Evolutionary conservation across 2,888 invertebrate genomes (phyloP).

Genomic region (Mesorhabditis sp.): DNA sequence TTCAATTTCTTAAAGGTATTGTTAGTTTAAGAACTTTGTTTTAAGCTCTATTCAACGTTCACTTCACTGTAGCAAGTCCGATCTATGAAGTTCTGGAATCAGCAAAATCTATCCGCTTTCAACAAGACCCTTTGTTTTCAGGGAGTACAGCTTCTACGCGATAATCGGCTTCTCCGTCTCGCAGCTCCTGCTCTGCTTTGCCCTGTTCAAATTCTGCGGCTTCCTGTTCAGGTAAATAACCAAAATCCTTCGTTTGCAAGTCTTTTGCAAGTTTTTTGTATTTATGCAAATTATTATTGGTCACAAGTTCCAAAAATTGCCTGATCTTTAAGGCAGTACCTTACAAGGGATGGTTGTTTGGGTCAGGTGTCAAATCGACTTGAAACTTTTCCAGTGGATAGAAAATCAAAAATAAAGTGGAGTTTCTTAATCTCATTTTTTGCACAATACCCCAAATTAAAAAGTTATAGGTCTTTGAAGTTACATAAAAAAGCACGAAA

Average conservation of each 20-base stretch:
- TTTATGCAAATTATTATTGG: not conserved
- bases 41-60: not conserved
- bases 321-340: too few species aligned
- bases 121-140: not conserved
- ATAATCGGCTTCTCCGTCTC: constrained; percentile 8
- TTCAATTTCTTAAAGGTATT: not conserved
- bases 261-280: not conserved
- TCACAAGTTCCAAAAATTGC: not conserved
- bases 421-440: too few species aligned
- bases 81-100: not conserved
- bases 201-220: not conserved
- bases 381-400: too few species aligned
- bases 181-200: constrained; percentile 10
- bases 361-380: too few species aligned
- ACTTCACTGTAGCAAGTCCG: not conserved
- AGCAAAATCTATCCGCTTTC: not conserved
- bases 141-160: not conserved
- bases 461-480: too few species aligned
- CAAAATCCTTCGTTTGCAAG: not conserved
- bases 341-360: too few species aligned
- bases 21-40: not conserved
- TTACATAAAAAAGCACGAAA: too few species aligned
- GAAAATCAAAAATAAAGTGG: too few species aligned
- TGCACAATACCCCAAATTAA: too few species aligned
- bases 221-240: constrained; percentile 6